These are phyloP conservation scores for Phalangium opilio DNA, from an alignment of 2,888 invertebrate species.

Conservation along the genomic window DNA sequence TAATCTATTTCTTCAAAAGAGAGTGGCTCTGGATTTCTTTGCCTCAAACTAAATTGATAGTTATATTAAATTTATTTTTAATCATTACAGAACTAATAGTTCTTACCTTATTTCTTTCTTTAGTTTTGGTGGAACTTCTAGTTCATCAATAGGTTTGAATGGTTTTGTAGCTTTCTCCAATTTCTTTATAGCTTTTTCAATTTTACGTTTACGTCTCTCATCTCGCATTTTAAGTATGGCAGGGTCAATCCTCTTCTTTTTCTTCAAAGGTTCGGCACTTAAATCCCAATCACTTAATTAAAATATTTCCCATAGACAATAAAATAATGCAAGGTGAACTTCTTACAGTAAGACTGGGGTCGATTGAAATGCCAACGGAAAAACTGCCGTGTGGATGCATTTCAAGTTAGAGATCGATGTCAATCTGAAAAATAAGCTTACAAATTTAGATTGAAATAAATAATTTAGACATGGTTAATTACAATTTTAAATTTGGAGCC, in stretches of 20 bases:
- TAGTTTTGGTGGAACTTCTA: conserved; percentile 53
- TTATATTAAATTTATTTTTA: background rate
- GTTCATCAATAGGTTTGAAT: conserved; percentile 77
- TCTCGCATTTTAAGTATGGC: conserved; percentile 61
- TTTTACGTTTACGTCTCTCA: conserved; percentile 58
- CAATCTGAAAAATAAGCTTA: no score
- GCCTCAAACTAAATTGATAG: conserved; percentile 24
- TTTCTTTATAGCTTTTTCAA: conserved; percentile 72
- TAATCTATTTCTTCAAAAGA: conserved; percentile 45
- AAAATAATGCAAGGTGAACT: no score
- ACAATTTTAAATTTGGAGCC: no score
- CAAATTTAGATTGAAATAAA: no score
- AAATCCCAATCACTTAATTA: no score
- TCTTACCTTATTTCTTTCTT: conserved; percentile 47
- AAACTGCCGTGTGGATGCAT: no score
- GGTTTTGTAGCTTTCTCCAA: conserved; percentile 65
- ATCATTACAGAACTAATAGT: background rate
- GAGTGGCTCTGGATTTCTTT: conserved; percentile 19
- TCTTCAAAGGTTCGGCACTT: conserved; percentile 68
- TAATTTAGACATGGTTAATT: no score
- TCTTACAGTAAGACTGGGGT: no score
- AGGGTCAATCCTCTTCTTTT: conserved; percentile 72
- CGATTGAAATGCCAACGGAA: no score
- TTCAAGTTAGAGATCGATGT: no score
- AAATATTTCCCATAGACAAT: no score